phyloP scores from a whole-genome alignment of 2,888 invertebrate genomes.

The Morpho achilles region DNA sequence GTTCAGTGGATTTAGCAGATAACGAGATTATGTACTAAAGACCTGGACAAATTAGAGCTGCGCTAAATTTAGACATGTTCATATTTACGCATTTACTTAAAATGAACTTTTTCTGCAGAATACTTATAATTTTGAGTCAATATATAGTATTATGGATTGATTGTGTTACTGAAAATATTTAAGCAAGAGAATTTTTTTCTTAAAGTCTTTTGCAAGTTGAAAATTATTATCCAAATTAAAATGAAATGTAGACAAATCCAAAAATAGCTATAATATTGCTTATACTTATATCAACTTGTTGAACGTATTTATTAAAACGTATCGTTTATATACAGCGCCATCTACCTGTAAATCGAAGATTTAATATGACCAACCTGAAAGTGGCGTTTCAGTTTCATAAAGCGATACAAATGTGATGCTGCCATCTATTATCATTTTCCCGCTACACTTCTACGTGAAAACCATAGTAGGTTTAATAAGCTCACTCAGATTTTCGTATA shows the following conservation, averaged over 20 bases:
- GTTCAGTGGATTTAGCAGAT: slow-evolving; percentile 12
- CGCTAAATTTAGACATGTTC: slow-evolving; percentile 10
- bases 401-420: background rate
- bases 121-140: background rate
- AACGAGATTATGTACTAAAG: slow-evolving; percentile 11
- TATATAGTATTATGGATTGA: no score
- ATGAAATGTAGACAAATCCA: no score
- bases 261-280: no score
- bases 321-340: slow-evolving; percentile 3
- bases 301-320: no score
- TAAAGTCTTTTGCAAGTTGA: no score
- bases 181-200: no score
- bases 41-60: background rate
- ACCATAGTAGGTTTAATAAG: no score
- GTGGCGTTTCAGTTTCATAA: background rate
- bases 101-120: background rate
- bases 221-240: no score
- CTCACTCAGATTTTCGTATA: no score
- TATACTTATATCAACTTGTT: no score
- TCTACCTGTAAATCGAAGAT: background rate
- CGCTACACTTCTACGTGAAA: background rate
- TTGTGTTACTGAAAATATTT: no score
- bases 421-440: slow-evolving; percentile 22
- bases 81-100: slow-evolving; percentile 6
- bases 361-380: no score